Evolutionary conservation across 2,888 invertebrate genomes (phyloP).

Genomic region (Metallyticus violacea): DNA sequence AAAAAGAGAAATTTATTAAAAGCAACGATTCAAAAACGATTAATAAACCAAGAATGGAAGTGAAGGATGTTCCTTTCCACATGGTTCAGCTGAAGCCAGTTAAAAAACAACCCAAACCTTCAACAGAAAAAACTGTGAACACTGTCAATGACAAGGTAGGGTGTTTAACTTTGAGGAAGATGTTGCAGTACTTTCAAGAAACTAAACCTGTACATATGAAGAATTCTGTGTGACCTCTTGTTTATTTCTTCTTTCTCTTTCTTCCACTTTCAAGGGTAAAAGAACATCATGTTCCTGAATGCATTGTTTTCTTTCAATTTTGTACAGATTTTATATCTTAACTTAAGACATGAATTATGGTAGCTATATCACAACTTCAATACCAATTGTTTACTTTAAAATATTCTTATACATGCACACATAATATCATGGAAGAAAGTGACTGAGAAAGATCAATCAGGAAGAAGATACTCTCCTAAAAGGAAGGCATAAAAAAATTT

Average conservation of each 20-base stretch:
- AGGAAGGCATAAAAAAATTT: no score
- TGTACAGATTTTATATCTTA: neutral
- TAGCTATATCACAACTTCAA: neutral
- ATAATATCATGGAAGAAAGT: neutral
- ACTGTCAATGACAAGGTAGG: neutral
- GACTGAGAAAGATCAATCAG: neutral
- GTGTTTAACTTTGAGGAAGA: neutral
- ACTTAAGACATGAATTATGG: neutral
- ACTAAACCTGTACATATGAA: neutral
- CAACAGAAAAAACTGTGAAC: neutral
- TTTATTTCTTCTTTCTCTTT: neutral
- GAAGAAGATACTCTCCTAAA: no score
- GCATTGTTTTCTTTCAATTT: neutral
- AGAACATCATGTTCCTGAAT: neutral
- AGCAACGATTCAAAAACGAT: neutral
- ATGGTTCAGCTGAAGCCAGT: conserved; percentile 16
- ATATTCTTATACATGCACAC: no score
- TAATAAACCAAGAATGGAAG: neutral
- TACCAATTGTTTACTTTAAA: neutral
- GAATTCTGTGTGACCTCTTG: neutral
- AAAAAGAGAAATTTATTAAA: neutral
- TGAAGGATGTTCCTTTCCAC: conserved; percentile 16
- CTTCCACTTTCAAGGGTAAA: neutral
- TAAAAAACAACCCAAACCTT: neutral
- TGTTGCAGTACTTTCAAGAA: neutral